Base-by-base conservation (phyloP, 2,113 vertebrate species). In the Labeo rohita region DNA sequence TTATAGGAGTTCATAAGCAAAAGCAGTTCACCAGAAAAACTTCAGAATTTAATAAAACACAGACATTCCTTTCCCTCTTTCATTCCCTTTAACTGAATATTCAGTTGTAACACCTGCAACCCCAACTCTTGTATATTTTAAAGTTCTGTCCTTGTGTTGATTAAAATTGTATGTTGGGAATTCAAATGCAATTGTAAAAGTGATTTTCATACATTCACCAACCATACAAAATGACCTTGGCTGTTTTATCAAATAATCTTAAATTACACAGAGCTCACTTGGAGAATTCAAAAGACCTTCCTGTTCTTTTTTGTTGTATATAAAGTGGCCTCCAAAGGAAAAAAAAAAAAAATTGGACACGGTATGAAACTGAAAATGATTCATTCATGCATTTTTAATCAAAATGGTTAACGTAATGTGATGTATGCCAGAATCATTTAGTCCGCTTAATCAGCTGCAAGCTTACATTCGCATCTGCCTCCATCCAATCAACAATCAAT, bases 111-210 rank as follows among this genome's bases (percentile, higher is more conserved):
- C 56, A 63, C 11, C 54, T 63, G 78, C 39, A 8, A 65, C 56
- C n/a, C 7, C 21, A 80, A 43, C 56, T 47, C 11, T 61, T 65
- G 18, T 63, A 18, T 59, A 9, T 36, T 39, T 36, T 34, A 18
- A 52, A 54, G 50, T 59, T 79, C 9, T 39, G 50, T 56, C 9
- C 59, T 28, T 28, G 28, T 18, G 43, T 45, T 65, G 54, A 80
- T 80, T 80, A 47, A 80, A 79, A 63, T 45, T 63, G 11, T 10
- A 65, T 65, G 78, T 45, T 7, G 21, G 8, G 18, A 43, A 65
- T 65, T 79, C 15, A 80, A 47, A 45, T 47, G 78, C 78, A n/a
- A n/a, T 61, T 61, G 21, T 61, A 18, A 56, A 78, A 8, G 12
- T 39, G 52, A 10, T 56, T 56, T 78, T 78, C 8, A 39, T 39